phyloP scores from a whole-genome alignment of 2,888 invertebrate species.

The Colletes collaris region DNA sequence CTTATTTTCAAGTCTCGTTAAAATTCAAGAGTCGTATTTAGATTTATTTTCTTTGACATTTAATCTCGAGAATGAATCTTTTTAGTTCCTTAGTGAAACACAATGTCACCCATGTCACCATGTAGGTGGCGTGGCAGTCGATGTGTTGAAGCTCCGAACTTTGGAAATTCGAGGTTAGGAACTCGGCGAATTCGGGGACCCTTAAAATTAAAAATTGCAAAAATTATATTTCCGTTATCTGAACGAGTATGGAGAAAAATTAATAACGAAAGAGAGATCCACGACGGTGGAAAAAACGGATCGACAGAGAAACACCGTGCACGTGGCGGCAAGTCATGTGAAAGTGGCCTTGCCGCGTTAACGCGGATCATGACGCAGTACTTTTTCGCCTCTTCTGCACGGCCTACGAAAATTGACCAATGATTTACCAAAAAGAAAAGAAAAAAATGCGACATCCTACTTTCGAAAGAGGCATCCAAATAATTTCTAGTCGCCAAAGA shows the following conservation, averaged over 20 bases:
- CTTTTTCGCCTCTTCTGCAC: slow-evolving; percentile 25
- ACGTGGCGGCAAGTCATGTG: slow-evolving; percentile 56
- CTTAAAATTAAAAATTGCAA: background rate
- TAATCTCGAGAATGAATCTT: no score
- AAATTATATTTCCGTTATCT: background rate
- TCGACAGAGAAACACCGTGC: slow-evolving; percentile 21
- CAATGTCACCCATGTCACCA: no score
- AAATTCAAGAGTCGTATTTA: no score
- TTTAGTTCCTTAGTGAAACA: no score
- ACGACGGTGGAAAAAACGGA: slow-evolving; percentile 7
- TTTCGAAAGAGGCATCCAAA: slow-evolving; percentile 15
- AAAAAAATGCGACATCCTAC: slow-evolving; percentile 1
- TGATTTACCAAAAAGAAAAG: slow-evolving; percentile 7
- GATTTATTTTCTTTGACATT: no score
- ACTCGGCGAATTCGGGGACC: background rate
- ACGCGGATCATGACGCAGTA: slow-evolving; percentile 28
- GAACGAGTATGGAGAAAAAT: background rate
- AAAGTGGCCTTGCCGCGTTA: slow-evolving; percentile 66
- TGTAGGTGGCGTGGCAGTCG: no score
- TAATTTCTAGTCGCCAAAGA: slow-evolving; percentile 1
- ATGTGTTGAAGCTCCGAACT: background rate
- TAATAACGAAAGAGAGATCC: background rate
- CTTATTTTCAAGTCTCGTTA: no score
- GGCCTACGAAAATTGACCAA: slow-evolving; percentile 35
- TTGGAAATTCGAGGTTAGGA: background rate